Conservation (phyloP, 2,888 invertebrate species). For the Diadegma fenestrale region DNA sequence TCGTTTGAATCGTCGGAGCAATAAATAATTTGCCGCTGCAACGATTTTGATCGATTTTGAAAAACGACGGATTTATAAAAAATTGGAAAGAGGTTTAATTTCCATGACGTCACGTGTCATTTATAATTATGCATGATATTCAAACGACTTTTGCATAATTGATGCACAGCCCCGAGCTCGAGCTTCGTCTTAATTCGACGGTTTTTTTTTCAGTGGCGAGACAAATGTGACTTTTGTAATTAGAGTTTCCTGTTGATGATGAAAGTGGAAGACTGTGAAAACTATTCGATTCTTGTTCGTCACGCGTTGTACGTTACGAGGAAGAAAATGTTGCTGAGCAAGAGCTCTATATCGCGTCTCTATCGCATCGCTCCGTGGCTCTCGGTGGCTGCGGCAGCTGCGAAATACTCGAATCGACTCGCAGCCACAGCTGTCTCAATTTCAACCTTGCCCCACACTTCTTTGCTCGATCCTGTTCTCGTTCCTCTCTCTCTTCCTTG, state of each 20-base stretch:
- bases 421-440: constrained; percentile 64
- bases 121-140: neutral
- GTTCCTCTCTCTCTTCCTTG: constrained; percentile 5
- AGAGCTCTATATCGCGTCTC: constrained; percentile 15
- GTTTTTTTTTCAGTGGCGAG: neutral
- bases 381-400: constrained; percentile 67
- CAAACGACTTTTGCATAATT: neutral
- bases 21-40: neutral
- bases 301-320: constrained; percentile 50
- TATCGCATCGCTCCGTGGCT: constrained; percentile 25
- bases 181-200: neutral
- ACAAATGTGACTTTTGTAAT: constrained; percentile 30
- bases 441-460: constrained; percentile 55
- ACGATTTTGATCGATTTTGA: neutral
- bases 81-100: neutral
- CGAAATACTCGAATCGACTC: constrained; percentile 64
- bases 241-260: constrained; percentile 28
- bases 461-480: constrained; percentile 46
- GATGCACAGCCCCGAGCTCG: neutral
- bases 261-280: constrained; percentile 31
- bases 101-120: neutral
- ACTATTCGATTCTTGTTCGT: constrained; percentile 55
- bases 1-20: neutral
- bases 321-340: constrained; percentile 28
- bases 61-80: neutral